These are phyloP conservation scores for Saguinus imperator DNA, from an alignment of 2,113 vertebrate species.

Conservation along the genomic window DNA sequence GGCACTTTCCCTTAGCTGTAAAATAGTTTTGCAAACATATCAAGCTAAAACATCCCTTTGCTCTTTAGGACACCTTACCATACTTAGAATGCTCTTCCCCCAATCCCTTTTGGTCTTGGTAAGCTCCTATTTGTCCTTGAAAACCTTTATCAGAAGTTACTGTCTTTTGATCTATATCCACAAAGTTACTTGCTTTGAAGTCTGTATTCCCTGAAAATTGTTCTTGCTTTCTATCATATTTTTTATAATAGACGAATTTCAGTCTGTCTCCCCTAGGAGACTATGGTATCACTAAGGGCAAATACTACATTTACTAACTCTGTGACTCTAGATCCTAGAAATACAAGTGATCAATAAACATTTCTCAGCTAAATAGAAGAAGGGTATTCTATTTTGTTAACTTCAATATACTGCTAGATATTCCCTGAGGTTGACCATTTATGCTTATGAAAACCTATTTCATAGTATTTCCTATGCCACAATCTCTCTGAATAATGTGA, in stretches of 20 bases:
- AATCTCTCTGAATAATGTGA: background rate
- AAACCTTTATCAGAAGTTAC: background rate
- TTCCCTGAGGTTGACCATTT: background rate
- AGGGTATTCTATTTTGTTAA: background rate
- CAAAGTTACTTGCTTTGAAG: background rate
- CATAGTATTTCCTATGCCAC: background rate
- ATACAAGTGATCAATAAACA: background rate
- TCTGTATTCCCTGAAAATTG: background rate
- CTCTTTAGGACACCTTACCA: background rate
- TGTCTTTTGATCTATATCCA: background rate
- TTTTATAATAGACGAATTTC: background rate
- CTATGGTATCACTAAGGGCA: background rate
- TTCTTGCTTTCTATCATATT: background rate
- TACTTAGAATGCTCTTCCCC: background rate
- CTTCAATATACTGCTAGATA: background rate
- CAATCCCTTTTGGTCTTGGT: rapidly evolving
- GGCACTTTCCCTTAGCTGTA: background rate
- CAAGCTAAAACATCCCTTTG: background rate
- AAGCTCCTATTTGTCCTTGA: background rate
- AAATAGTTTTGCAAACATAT: background rate
- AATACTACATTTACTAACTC: background rate
- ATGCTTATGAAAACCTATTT: background rate
- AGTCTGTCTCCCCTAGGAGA: background rate
- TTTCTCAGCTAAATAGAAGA: background rate
- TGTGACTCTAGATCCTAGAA: background rate